phyloP scores from a whole-genome alignment of 2,113 vertebrate species.

The Sylvia atricapilla region DNA sequence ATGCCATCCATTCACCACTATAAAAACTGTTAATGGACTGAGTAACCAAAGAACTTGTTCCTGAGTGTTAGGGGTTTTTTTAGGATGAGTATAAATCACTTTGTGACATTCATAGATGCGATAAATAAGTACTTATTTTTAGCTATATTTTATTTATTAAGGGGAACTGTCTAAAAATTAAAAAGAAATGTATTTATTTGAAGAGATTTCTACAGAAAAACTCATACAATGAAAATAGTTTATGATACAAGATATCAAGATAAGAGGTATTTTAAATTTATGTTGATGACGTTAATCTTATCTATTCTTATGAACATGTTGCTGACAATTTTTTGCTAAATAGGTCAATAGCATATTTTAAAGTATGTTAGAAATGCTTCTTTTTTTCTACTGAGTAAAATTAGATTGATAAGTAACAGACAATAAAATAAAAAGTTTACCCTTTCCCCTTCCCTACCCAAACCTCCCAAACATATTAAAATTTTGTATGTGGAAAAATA shows the following conservation, averaged over 20 bases:
- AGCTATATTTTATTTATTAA: background rate
- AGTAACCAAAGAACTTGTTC: background rate
- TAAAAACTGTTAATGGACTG: background rate
- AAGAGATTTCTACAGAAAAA: background rate
- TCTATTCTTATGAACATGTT: background rate
- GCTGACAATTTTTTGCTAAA: background rate
- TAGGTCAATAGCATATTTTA: background rate
- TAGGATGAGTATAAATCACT: background rate
- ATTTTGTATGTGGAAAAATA: background rate
- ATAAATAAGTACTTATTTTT: background rate
- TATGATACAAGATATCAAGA: background rate
- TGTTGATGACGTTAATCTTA: background rate
- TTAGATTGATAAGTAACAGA: background rate
- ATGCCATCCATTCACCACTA: fast-evolving
- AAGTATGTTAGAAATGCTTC: background rate
- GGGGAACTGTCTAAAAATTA: background rate
- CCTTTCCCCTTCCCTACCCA: fast-evolving
- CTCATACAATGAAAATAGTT: background rate
- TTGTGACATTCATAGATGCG: background rate
- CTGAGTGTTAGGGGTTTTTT: background rate
- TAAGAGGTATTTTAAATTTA: background rate
- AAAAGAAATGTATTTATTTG: background rate
- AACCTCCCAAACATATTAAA: background rate
- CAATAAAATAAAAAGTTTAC: background rate
- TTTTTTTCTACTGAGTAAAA: background rate